Evolutionary conservation across 2,113 vertebrate genomes (phyloP).

Genomic region (Scortum barcoo): DNA sequence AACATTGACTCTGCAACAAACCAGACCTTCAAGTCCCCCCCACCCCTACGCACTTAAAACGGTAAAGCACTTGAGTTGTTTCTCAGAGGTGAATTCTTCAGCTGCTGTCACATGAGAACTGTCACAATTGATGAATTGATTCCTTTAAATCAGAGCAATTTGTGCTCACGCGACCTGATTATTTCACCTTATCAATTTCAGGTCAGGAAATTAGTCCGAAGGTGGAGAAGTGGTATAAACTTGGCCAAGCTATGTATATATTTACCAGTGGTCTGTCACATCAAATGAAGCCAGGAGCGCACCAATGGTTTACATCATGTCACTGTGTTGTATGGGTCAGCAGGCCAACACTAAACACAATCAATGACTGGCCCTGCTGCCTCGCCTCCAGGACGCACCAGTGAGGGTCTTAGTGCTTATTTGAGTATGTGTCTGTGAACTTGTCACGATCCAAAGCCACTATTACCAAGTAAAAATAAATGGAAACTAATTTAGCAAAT

Average conservation of each 20-base stretch:
- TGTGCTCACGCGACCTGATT: slow-evolving; percentile 19
- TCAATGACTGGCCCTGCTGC: slow-evolving; percentile 55
- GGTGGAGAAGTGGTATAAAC: slow-evolving; percentile 37
- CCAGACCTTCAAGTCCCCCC: slow-evolving; percentile 49
- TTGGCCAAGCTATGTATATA: slow-evolving; percentile 41
- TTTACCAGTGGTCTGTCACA: slow-evolving; percentile 69
- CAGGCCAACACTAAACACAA: slow-evolving; percentile 76
- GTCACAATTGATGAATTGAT: slow-evolving; percentile 63
- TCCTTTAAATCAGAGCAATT: slow-evolving; percentile 41
- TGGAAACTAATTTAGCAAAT: slow-evolving; percentile 78
- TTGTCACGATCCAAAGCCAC: slow-evolving; percentile 71
- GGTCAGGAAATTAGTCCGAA: slow-evolving; percentile 34
- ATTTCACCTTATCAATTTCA: slow-evolving; percentile 65
- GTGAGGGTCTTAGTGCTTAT: slow-evolving; percentile 49
- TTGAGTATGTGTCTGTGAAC: slow-evolving; percentile 62
- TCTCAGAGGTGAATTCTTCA: slow-evolving; percentile 40
- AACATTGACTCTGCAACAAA: slow-evolving; percentile 60
- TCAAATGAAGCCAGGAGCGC: slow-evolving; percentile 66
- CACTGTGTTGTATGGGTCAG: slow-evolving; percentile 70
- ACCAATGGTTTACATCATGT: slow-evolving; percentile 77
- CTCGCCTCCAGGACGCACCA: slow-evolving; percentile 62
- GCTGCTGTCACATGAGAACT: slow-evolving; percentile 43
- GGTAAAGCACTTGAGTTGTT: slow-evolving; percentile 14
- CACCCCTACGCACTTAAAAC: not conserved
- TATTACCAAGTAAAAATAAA: slow-evolving; percentile 83